phyloP scores from a whole-genome alignment of 2,797 vertebrate species.

The Gymnoscopelus microlampas region DNA sequence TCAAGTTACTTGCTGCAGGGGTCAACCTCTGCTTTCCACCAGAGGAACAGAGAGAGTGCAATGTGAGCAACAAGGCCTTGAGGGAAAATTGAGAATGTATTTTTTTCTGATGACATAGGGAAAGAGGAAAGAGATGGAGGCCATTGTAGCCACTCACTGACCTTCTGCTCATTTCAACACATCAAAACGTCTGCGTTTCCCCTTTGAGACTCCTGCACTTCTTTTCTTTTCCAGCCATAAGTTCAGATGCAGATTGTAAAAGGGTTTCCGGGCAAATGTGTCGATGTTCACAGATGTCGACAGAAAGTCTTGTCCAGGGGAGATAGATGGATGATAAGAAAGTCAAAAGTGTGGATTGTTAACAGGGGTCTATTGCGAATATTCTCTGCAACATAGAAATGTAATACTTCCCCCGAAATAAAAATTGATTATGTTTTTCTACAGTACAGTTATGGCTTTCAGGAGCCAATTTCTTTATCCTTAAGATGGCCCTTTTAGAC shows the following conservation, averaged over 20 bases:
- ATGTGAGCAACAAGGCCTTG: background rate
- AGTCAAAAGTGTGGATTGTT: too few species aligned
- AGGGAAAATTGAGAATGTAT: background rate
- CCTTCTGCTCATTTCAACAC: constrained; percentile 30
- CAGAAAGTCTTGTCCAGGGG: background rate
- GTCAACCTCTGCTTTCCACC: constrained; percentile 25
- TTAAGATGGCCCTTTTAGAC: too few species aligned
- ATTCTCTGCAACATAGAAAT: background rate
- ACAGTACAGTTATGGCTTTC: too few species aligned
- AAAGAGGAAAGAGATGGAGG: constrained; percentile 10
- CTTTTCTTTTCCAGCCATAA: constrained; percentile 9
- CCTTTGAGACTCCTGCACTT: constrained; percentile 11
- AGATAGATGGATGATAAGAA: too few species aligned
- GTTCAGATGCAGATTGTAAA: constrained; percentile 15
- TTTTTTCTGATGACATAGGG: constrained; percentile 17
- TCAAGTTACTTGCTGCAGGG: constrained; percentile 52
- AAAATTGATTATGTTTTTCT: background rate
- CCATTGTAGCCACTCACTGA: constrained; percentile 19
- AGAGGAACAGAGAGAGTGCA: constrained; percentile 27
- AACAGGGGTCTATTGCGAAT: too few species aligned
- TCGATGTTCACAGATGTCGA: background rate
- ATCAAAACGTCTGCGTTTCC: constrained; percentile 10
- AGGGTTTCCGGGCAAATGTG: background rate
- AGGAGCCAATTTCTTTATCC: too few species aligned
- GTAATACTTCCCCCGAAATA: background rate